A percentile compares a stretch with the other conserved stretches of the same genome.
phyloP scores from a whole-genome alignment of 2,888 invertebrate genomes.

The Sarcophaga rosellei region DNA sequence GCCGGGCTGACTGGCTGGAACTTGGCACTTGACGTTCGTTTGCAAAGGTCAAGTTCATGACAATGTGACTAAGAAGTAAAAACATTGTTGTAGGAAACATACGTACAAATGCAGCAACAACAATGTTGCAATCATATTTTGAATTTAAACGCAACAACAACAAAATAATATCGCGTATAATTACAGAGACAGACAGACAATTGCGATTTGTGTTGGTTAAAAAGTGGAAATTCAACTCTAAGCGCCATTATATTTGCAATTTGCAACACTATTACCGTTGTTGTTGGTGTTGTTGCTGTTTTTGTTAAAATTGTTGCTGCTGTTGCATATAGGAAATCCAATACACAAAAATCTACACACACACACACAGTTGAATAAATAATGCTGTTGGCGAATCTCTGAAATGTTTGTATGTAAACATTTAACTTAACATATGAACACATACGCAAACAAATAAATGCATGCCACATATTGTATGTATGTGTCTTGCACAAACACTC shows the following conservation, averaged over 20 bases:
- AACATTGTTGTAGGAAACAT: slow-evolving; percentile 33
- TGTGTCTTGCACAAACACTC: background rate
- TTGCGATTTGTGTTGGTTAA: background rate
- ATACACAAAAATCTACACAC: slow-evolving; percentile 3
- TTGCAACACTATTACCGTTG: slow-evolving; percentile 33
- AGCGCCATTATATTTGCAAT: slow-evolving; percentile 52
- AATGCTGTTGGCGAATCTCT: background rate
- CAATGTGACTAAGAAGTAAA: slow-evolving; percentile 37
- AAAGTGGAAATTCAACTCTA: slow-evolving; percentile 23
- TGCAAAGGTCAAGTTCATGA: slow-evolving; percentile 67
- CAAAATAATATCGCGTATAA: background rate
- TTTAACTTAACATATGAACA: background rate
- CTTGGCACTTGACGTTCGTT: slow-evolving; percentile 64
- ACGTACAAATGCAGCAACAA: background rate
- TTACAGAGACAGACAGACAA: background rate
- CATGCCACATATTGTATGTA: background rate
- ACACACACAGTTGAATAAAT: background rate
- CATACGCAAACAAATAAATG: background rate
- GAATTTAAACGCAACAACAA: background rate
- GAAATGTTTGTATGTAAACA: background rate
- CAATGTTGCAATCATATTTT: background rate
- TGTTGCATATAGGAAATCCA: background rate
- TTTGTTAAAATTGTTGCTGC: background rate
- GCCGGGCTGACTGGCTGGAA: slow-evolving; percentile 24
- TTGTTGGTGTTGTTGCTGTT: slow-evolving; percentile 10